Conservation (phyloP, 2,888 invertebrate genomes). For the Amblyjoppa proteus region DNA sequence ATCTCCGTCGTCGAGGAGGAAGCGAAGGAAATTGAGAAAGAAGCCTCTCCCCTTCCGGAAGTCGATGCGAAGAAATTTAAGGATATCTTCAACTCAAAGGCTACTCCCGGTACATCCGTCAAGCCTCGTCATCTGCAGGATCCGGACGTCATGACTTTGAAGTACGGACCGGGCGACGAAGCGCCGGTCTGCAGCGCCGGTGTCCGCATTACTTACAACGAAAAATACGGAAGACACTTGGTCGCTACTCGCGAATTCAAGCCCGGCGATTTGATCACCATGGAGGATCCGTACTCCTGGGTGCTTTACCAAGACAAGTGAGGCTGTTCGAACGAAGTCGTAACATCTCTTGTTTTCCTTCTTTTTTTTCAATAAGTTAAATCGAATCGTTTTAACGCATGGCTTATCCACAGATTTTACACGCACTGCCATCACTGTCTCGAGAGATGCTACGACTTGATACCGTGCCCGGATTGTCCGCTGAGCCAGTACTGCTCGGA, state of each 20-base stretch:
- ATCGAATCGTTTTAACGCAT: constrained; percentile 1
- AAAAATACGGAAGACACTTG: constrained; percentile 81
- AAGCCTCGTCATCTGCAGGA: constrained; percentile 75
- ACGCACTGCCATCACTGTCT: constrained; percentile 83
- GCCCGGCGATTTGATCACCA: constrained; percentile 81
- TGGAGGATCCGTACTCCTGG: constrained; percentile 80
- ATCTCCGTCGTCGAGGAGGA: constrained; percentile 56
- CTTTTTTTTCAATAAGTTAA: background rate
- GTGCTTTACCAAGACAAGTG: constrained; percentile 82
- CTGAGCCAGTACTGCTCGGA: constrained; percentile 82
- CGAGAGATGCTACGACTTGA: constrained; percentile 80
- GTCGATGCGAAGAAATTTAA: constrained; percentile 19
- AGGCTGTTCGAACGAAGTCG: constrained; percentile 31
- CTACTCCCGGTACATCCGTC: constrained; percentile 60
- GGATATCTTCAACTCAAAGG: constrained; percentile 7
- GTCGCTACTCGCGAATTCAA: constrained; percentile 80
- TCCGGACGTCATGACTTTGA: constrained; percentile 75
- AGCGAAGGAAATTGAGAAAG: constrained; percentile 40
- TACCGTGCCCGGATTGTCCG: constrained; percentile 81
- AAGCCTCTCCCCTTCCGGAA: constrained; percentile 8
- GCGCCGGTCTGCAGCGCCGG: constrained; percentile 80
- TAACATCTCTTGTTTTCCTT: constrained; percentile 5
- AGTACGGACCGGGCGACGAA: constrained; percentile 79
- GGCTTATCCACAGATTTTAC: constrained; percentile 77
- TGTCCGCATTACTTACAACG: constrained; percentile 76